A percentile compares a stretch with the other conserved stretches of the same genome.
Evolutionary conservation across 2,113 vertebrate species (phyloP).

Genomic region (Calcarius ornatus): DNA sequence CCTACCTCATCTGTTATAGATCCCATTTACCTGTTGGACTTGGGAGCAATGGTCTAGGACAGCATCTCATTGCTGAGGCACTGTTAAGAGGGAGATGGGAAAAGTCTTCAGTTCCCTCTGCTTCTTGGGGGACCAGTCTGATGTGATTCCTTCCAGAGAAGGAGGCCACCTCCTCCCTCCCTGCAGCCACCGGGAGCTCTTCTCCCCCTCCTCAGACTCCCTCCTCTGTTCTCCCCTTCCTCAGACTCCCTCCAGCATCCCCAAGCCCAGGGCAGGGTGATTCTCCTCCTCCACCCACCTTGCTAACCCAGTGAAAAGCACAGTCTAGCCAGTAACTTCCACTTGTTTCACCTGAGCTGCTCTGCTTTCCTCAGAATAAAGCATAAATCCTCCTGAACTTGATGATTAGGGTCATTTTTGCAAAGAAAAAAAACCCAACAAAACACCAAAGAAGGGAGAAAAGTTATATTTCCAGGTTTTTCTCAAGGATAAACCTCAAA

Average conservation of each 20-base stretch:
- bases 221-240: no score
- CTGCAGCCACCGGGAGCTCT: no score
- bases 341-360: neutral
- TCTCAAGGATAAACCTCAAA: neutral
- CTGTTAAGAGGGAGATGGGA: fast-evolving
- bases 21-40: fast-evolving
- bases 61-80: neutral
- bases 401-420: neutral
- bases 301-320: neutral
- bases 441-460: neutral
- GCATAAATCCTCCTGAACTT: neutral
- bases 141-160: no score
- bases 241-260: neutral
- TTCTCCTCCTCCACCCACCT: neutral
- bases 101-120: neutral
- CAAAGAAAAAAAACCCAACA: neutral
- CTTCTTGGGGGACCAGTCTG: no score
- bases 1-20: fast-evolving
- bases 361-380: neutral
- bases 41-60: neutral
- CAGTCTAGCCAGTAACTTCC: fast-evolving
- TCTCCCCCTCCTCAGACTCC: no score
- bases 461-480: neutral
- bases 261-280: fast-evolving
- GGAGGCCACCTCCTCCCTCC: no score